A percentile compares a stretch with the other conserved stretches of the same genome.
phyloP scores from a whole-genome alignment of 1,140 invertebrate genomes.

The Drosophila melanica region DNA sequence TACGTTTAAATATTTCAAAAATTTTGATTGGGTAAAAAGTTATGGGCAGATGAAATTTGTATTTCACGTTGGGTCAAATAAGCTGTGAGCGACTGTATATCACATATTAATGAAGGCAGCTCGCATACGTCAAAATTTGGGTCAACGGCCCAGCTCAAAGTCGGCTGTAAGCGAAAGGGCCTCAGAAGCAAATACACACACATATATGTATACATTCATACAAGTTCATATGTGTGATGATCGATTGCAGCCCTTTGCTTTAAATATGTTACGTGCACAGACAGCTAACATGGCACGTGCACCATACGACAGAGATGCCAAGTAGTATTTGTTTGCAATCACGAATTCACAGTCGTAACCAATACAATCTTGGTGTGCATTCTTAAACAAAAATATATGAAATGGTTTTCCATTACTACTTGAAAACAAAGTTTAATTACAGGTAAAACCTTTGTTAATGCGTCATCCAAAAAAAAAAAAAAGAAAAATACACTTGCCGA shows the following conservation, averaged over 20 bases:
- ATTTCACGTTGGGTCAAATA: too few relatives aligned
- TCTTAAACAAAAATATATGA: not conserved
- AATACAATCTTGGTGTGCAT: too few relatives aligned
- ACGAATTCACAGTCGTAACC: not conserved
- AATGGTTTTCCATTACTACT: not conserved
- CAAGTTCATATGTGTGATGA: slow-evolving; percentile 20
- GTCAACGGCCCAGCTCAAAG: slow-evolving; percentile 75
- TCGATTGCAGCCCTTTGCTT: slow-evolving; percentile 51
- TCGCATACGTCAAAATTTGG: slow-evolving; percentile 45
- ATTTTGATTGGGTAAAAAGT: too few relatives aligned
- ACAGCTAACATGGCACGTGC: slow-evolving; percentile 55
- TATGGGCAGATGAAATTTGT: too few relatives aligned
- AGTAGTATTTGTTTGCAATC: not conserved
- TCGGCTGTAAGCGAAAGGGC: slow-evolving; percentile 21
- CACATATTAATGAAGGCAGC: not conserved
- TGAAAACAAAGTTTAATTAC: too few relatives aligned
- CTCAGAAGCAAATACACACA: not conserved
- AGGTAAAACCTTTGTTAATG: too few relatives aligned
- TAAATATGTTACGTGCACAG: slow-evolving; percentile 63
- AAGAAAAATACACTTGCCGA: not conserved
- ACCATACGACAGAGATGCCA: slow-evolving; percentile 46
- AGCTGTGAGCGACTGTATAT: too few relatives aligned
- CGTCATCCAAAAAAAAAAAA: not conserved
- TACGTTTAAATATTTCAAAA: too few relatives aligned
- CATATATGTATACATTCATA: not conserved